These are phyloP conservation scores for Pangasius djambal DNA, from an alignment of 2,797 vertebrate genomes.

Conservation along the genomic window DNA sequence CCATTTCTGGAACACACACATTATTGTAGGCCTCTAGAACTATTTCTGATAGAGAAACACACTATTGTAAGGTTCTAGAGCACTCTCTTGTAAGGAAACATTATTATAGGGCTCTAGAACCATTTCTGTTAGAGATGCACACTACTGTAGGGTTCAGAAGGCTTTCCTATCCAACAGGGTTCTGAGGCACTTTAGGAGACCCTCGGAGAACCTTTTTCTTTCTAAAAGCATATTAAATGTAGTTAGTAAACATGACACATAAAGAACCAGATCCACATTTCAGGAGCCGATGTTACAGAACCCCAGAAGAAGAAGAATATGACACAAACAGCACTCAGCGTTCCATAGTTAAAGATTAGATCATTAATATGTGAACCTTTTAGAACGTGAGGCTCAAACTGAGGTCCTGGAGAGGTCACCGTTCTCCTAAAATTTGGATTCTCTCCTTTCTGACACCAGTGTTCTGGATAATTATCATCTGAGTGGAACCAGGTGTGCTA, in stretches of 20 bases:
- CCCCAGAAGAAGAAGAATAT: background rate
- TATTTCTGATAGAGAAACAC: background rate
- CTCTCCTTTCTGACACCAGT: background rate
- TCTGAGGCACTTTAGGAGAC: background rate
- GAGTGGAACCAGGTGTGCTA: conserved; percentile 19
- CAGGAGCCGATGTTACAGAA: background rate
- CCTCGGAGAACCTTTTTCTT: background rate
- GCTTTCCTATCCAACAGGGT: background rate
- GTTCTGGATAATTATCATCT: background rate
- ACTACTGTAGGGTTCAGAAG: background rate
- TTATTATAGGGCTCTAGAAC: background rate
- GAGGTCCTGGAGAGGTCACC: conserved; percentile 15
- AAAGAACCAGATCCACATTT: background rate
- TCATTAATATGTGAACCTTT: background rate
- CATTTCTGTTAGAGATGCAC: background rate
- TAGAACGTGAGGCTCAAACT: background rate
- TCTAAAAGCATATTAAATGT: background rate
- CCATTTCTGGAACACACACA: background rate
- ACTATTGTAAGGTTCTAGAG: background rate
- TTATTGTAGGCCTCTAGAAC: background rate
- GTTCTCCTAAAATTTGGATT: background rate
- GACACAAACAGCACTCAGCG: background rate
- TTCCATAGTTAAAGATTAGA: background rate
- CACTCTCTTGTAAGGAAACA: background rate
- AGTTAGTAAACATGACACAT: no score